Percentiles rank a stretch among this genome's conserved stretches.
These are phyloP conservation scores for Drosophila rufa DNA, from an alignment of 1,140 invertebrate genomes.

Conservation along the genomic window DNA sequence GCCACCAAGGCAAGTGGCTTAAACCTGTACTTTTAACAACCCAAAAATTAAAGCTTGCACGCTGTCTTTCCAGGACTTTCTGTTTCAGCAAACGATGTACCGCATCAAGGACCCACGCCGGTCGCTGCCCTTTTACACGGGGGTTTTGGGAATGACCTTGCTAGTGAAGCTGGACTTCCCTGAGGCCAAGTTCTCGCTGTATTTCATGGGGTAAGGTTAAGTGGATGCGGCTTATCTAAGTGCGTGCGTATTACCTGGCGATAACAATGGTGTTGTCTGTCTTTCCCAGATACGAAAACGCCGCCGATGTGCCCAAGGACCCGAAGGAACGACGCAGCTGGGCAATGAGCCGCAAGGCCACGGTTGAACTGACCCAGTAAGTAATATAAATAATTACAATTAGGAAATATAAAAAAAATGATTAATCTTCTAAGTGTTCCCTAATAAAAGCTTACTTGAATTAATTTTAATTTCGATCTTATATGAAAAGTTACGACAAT, in stretches of 20 bases:
- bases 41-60: neutral
- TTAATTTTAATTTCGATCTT: too few species aligned
- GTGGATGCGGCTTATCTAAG: slow-evolving; percentile 21
- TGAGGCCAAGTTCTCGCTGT: slow-evolving; percentile 95
- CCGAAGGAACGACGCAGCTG: slow-evolving; percentile 89
- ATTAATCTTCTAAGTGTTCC: neutral
- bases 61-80: slow-evolving; percentile 89
- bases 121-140: slow-evolving; percentile 95
- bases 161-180: slow-evolving; percentile 96
- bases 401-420: too few species aligned
- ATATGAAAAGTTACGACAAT: too few species aligned
- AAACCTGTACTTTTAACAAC: neutral
- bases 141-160: slow-evolving; percentile 95
- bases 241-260: neutral
- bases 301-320: slow-evolving; percentile 90
- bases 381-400: slow-evolving; percentile 33
- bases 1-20: slow-evolving; percentile 87
- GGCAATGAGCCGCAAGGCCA: slow-evolving; percentile 94
- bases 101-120: slow-evolving; percentile 95
- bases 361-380: slow-evolving; percentile 97
- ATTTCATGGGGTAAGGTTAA: slow-evolving; percentile 92
- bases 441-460: neutral
- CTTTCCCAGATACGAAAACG: slow-evolving; percentile 89
- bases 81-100: slow-evolving; percentile 98
- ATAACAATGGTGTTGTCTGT: slow-evolving; percentile 14